phyloP scores from a whole-genome alignment of 2,888 invertebrate species.

The Aphodius granarius region DNA sequence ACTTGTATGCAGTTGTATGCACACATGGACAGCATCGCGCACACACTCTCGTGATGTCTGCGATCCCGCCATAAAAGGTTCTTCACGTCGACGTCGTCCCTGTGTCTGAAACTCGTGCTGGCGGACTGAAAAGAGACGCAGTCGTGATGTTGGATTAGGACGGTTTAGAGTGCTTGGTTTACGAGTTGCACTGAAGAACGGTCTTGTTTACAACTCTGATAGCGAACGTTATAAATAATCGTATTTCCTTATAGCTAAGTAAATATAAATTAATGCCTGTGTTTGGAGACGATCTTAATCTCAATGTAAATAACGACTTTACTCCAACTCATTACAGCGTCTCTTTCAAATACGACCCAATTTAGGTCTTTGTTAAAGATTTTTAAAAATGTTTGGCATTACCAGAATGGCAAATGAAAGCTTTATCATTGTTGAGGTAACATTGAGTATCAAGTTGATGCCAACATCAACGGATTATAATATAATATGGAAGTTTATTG shows the following conservation, averaged over 20 bases:
- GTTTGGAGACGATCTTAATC: conserved; percentile 43
- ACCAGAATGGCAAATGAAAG: neutral
- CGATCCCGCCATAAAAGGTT: neutral
- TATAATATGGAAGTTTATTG: neutral
- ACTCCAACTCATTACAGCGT: conserved; percentile 15
- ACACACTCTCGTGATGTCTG: neutral
- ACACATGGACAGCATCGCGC: neutral
- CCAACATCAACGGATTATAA: neutral
- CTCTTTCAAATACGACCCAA: neutral
- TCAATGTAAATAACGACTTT: conserved; percentile 29
- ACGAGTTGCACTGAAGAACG: conserved; percentile 38
- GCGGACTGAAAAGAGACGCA: neutral
- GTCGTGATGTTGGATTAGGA: neutral
- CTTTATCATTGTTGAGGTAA: neutral
- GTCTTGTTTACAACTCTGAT: conserved; percentile 41
- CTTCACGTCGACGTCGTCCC: neutral
- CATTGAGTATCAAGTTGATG: neutral
- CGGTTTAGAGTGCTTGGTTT: conserved; percentile 30
- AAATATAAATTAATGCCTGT: conserved; percentile 44
- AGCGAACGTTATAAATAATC: conserved; percentile 43
- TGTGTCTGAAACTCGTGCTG: neutral
- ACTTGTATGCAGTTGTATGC: neutral
- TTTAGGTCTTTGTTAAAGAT: no score
- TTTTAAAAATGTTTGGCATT: neutral
- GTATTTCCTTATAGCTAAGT: conserved; percentile 44